These are phyloP conservation scores for Nothocercus julius DNA, from an alignment of 2,113 vertebrate genomes.

Conservation along the genomic window DNA sequence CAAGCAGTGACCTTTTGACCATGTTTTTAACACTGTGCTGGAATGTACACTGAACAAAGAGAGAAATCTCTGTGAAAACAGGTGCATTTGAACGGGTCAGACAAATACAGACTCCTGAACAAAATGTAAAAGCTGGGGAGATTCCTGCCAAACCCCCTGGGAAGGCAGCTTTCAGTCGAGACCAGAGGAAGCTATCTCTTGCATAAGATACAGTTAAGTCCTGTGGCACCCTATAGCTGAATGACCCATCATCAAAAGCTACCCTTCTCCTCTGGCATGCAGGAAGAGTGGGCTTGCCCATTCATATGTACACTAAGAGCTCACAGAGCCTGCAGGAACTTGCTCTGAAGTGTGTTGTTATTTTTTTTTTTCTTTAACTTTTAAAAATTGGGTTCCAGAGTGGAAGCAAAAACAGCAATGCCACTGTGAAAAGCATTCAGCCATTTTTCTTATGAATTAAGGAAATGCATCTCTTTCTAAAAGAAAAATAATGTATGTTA, in stretches of 20 bases:
- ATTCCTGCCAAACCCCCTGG: conserved; percentile 62
- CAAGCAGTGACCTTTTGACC: conserved; percentile 85
- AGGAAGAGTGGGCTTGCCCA: conserved; percentile 78
- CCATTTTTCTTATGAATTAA: neutral
- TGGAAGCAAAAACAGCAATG: conserved; percentile 24
- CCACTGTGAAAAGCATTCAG: conserved; percentile 11
- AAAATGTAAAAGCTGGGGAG: conserved; percentile 73
- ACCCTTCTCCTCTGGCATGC: conserved; percentile 81
- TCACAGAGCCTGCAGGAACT: conserved; percentile 36
- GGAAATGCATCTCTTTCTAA: neutral
- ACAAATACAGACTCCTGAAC: conserved; percentile 73
- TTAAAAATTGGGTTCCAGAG: conserved; percentile 28
- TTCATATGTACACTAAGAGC: conserved; percentile 86
- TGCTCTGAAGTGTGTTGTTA: conserved; percentile 42
- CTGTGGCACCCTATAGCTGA: conserved; percentile 71
- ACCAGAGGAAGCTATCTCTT: conserved; percentile 70
- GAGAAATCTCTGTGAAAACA: conserved; percentile 76
- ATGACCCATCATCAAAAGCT: conserved; percentile 78
- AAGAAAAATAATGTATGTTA: conserved; percentile 17
- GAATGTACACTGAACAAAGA: conserved; percentile 65
- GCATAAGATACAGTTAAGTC: conserved; percentile 71
- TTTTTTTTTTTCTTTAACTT: neutral
- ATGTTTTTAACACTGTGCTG: conserved; percentile 61
- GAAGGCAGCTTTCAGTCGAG: conserved; percentile 56
- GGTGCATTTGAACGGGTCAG: conserved; percentile 82